A percentile compares a stretch with the other conserved stretches of the same genome.
Conservation (phyloP, 2,888 invertebrate genomes). For the Folsomia manolachei region DNA sequence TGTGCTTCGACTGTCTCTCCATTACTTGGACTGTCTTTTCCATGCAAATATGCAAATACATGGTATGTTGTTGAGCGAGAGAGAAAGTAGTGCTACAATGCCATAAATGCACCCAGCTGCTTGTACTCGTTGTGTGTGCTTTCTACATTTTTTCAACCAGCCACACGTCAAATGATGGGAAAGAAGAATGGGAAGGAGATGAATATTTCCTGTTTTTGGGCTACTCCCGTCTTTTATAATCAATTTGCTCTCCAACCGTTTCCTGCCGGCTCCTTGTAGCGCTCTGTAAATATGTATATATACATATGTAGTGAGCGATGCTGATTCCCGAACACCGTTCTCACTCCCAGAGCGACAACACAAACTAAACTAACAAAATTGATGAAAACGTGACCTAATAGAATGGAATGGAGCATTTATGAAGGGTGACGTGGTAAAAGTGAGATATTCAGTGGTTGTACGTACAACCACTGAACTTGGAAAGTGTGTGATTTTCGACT, state of each 20-base stretch:
- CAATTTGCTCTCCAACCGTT: slow-evolving; percentile 15
- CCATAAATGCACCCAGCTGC: slow-evolving; percentile 20
- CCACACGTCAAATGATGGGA: background rate
- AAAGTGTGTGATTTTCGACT: too few relatives aligned
- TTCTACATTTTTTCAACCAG: background rate
- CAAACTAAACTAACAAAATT: background rate
- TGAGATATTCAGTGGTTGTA: too few relatives aligned
- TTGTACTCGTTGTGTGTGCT: background rate
- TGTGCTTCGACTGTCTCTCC: background rate
- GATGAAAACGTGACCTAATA: slow-evolving; percentile 2
- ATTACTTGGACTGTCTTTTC: background rate
- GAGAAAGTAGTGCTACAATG: background rate
- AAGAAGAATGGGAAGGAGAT: slow-evolving; percentile 18
- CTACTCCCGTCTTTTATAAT: slow-evolving; percentile 17
- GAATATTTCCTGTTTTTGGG: slow-evolving; percentile 23
- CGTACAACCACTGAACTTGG: too few relatives aligned
- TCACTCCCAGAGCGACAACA: background rate
- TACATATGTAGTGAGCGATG: background rate
- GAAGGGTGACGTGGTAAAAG: background rate
- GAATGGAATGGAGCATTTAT: background rate
- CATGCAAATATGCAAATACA: background rate
- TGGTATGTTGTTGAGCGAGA: too few relatives aligned
- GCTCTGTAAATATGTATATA: background rate
- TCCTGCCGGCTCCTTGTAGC: background rate
- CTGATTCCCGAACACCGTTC: background rate